Conservation (phyloP, 2,113 vertebrate species). For the Forbesichthys agassizii region DNA sequence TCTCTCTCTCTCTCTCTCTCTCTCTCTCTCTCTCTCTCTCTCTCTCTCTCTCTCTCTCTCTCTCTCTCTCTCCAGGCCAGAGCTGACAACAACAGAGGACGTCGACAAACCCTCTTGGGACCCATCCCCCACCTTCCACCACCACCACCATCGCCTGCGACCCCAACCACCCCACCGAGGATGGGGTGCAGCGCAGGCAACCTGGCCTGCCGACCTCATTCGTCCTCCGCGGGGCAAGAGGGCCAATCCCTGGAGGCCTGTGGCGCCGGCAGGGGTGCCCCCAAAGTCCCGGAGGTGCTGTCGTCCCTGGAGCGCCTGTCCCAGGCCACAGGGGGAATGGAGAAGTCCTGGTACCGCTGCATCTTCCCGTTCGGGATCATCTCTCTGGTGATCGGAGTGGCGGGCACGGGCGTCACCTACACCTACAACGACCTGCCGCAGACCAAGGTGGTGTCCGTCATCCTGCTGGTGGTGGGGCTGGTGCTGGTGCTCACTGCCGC, state of each 20-base stretch:
- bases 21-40: background rate
- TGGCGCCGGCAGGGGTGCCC: background rate
- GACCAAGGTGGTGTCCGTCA: constrained; percentile 87
- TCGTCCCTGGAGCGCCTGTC: constrained; percentile 84
- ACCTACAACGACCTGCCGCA: constrained; percentile 85
- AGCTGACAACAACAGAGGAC: constrained; percentile 25
- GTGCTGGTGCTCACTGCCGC: constrained; percentile 81
- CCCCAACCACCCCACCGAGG: constrained; percentile 44
- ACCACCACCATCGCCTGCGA: background rate
- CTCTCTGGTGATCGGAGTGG: constrained; percentile 85
- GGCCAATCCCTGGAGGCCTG: constrained; percentile 65
- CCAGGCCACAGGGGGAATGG: constrained; percentile 86
- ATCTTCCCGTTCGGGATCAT: constrained; percentile 91
- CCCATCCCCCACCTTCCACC: background rate
- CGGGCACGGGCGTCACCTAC: constrained; percentile 89
- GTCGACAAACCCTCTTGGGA: constrained; percentile 25
- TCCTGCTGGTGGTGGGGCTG: constrained; percentile 79
- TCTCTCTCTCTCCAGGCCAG: constrained; percentile 30
- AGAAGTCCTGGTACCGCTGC: constrained; percentile 92
- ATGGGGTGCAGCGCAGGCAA: constrained; percentile 87
- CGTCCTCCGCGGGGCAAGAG: constrained; percentile 54
- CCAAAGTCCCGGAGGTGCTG: constrained; percentile 80
- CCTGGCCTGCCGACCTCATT: constrained; percentile 81
- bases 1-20: constrained; percentile 36
- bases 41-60: constrained; percentile 28